A percentile compares a stretch with the other conserved stretches of the same genome.
phyloP scores from a whole-genome alignment of 2,888 invertebrate genomes.

The Drosophila fulvimacula region DNA sequence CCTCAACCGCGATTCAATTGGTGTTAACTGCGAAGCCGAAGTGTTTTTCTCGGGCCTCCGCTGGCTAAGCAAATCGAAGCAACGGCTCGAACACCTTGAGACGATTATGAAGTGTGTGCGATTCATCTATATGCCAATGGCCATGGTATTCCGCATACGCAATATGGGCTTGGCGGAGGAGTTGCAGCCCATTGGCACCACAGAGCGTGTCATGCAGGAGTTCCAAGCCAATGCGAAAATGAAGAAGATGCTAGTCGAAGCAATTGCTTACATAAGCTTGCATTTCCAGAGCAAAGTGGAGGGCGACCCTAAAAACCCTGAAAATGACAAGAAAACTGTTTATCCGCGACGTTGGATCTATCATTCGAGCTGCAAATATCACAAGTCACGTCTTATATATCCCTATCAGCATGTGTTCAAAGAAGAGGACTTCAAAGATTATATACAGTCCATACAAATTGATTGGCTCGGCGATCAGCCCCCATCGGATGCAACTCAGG shows the following conservation, averaged over 20 bases:
- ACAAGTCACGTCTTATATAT: neutral
- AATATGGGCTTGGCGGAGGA: neutral
- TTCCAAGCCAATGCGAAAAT: constrained; percentile 12
- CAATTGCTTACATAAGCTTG: constrained; percentile 30
- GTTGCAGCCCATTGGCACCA: neutral
- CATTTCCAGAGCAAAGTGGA: constrained; percentile 8
- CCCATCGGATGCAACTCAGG: neutral
- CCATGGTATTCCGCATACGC: constrained; percentile 29
- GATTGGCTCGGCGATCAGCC: constrained; percentile 20
- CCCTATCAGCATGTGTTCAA: constrained; percentile 33
- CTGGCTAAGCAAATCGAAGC: constrained; percentile 32
- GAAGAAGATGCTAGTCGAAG: neutral
- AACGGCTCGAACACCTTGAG: constrained; percentile 12
- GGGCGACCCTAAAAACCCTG: neutral
- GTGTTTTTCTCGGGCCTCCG: constrained; percentile 37
- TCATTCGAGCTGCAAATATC: constrained; percentile 39
- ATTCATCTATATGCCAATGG: constrained; percentile 32
- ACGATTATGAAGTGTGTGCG: constrained; percentile 38
- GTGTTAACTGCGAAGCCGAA: constrained; percentile 52
- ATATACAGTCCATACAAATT: constrained; percentile 11
- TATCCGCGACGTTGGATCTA: constrained; percentile 42
- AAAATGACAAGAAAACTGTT: neutral
- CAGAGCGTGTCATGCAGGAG: constrained; percentile 26
- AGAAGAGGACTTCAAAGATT: constrained; percentile 12
- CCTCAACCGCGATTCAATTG: constrained; percentile 24